Percentiles rank a stretch among this genome's conserved stretches.
phyloP scores from a whole-genome alignment of 2,888 invertebrate species.

The Eueremaeus valkanovi region DNA sequence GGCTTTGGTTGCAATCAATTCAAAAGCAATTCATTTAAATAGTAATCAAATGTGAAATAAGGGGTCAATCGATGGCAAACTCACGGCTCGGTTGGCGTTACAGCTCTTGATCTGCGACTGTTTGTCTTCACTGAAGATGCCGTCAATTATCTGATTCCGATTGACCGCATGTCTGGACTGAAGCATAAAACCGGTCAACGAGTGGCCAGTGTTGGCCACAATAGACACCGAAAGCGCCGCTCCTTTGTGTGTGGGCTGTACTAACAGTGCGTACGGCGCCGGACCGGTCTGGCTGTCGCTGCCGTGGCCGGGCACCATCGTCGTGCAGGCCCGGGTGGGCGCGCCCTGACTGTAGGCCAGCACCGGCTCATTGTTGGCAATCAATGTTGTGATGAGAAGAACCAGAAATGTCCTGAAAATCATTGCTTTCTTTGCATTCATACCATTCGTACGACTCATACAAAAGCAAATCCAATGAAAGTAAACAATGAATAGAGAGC shows the following conservation, averaged over 20 bases:
- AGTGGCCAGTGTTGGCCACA: constrained; percentile 55
- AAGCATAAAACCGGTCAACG: constrained; percentile 63
- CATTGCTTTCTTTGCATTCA: neutral
- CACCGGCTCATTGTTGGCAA: neutral
- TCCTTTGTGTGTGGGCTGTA: neutral
- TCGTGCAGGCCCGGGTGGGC: constrained; percentile 46
- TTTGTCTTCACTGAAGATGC: constrained; percentile 13
- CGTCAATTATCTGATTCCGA: constrained; percentile 21
- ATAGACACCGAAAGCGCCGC: neutral
- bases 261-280: constrained; percentile 47
- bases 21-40: too few relatives aligned
- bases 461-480: too few relatives aligned
- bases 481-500: too few relatives aligned
- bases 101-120: constrained; percentile 14
- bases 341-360: neutral
- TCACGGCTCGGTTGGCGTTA: neutral
- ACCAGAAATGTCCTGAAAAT: neutral
- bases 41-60: too few relatives aligned
- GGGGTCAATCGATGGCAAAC: neutral
- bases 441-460: too few relatives aligned
- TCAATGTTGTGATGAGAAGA: neutral
- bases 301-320: constrained; percentile 50
- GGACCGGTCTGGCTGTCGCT: constrained; percentile 45
- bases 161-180: constrained; percentile 58
- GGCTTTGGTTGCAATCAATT: too few relatives aligned